Base-by-base conservation (phyloP, 2,888 invertebrate genomes). In the Phortica okadai region DNA sequence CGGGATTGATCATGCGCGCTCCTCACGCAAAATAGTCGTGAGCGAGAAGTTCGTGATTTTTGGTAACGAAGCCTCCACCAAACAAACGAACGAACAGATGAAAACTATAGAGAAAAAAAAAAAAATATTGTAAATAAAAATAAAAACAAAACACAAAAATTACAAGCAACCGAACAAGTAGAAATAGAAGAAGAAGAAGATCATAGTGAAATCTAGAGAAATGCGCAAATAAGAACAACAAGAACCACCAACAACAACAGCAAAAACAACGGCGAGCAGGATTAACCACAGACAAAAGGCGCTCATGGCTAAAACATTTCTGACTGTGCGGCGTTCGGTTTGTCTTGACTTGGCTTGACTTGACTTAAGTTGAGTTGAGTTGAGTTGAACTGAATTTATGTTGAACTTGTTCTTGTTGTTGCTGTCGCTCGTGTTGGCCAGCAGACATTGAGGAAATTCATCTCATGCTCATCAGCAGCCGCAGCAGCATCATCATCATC, bases 31-130 rank as follows among this genome's bases (percentile, higher is more conserved):
- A 90, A 91, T 90, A 90, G 90, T 90, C 90, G 90, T 90, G 90
- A 91, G 90, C 91, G 90, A 90, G 90, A 89, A 89, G 86, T 90
- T 90, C 90, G 90, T 90, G 90, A 90, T 90, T 91, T 89, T 89
- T 84, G 86, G 89, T 89, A 89, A 88, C 88, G 88, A 89, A 88
- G 86, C 86, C 85, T 85, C 89, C 89, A 84, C 8, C 42, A 59
- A 73, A 42, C 44, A 59, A 73, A 14, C 16, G 42, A 56, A 56
- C 56, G 56, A 56, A 56, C 56, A 6, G 10, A 59, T 21, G 6
- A 59, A n/a, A 59, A 21, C 16, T 5, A n/a, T 5, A 21, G 16
- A 21, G 10, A 59, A 59, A 59, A 59, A 21, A n/a, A 25, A 59
- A 59, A n/a, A 8, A 59, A 59, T 16, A 6, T 21, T 21, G 21